Conservation (phyloP, 2,888 invertebrate species). For the Cetonia aurata region DNA sequence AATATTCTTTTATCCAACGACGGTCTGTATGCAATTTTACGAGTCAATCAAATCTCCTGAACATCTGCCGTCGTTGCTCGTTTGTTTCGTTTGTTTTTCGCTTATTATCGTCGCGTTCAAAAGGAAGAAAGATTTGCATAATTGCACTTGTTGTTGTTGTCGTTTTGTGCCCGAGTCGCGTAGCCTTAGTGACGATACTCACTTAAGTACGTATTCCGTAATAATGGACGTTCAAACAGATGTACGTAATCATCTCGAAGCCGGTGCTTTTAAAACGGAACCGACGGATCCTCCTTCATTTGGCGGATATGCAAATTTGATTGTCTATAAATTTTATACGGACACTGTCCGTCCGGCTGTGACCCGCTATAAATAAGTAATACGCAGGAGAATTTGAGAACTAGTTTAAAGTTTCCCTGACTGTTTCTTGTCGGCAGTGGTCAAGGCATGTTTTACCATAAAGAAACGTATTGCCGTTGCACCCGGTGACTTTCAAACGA, state of each 20-base stretch:
- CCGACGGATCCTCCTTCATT: neutral
- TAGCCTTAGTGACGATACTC: no score
- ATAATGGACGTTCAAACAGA: constrained; percentile 6
- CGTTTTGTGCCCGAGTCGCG: neutral
- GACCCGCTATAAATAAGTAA: constrained; percentile 7
- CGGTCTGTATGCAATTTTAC: constrained; percentile 25
- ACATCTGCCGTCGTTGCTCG: constrained; percentile 22
- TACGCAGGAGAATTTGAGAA: neutral
- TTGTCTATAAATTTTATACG: constrained; percentile 12
- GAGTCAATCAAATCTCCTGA: constrained; percentile 32
- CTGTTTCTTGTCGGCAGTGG: no score
- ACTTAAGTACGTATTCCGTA: neutral
- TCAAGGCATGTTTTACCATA: no score
- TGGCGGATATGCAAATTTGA: constrained; percentile 20
- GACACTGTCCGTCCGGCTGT: neutral
- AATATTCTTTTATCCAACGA: constrained; percentile 30
- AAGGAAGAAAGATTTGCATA: constrained; percentile 31
- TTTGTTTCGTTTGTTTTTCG: constrained; percentile 27
- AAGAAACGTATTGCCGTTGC: no score
- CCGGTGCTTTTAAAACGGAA: neutral
- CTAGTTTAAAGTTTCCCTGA: no score
- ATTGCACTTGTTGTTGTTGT: constrained; percentile 25
- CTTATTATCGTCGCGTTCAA: constrained; percentile 32
- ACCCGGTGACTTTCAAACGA: no score
- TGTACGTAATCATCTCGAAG: neutral